Conservation (phyloP, 2,888 invertebrate species). For the Thereva nobilitata region DNA sequence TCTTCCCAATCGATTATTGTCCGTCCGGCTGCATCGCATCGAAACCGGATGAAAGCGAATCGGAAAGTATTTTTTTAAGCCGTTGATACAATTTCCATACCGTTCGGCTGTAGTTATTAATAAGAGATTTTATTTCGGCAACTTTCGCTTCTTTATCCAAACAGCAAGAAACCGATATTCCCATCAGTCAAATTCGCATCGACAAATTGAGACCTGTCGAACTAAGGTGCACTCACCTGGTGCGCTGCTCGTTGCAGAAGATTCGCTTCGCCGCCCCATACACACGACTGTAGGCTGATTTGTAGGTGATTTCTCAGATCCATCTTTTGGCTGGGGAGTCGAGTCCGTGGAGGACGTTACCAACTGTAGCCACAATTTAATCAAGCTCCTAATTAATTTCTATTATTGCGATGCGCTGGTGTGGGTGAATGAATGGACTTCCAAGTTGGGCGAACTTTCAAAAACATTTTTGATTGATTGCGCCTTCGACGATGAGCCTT, state of each 20-base stretch:
- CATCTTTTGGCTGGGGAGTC: neutral
- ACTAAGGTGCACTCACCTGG: slow-evolving; percentile 13
- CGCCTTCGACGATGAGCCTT: slow-evolving; percentile 12
- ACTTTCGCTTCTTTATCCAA: slow-evolving; percentile 20
- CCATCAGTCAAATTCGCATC: slow-evolving; percentile 31
- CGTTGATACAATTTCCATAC: no score
- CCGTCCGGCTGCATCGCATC: no score
- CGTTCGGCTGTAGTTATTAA: slow-evolving; percentile 5
- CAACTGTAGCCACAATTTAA: slow-evolving; percentile 25
- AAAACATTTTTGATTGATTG: slow-evolving; percentile 31
- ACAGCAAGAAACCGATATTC: slow-evolving; percentile 20
- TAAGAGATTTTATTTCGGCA: neutral
- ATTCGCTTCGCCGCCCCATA: no score
- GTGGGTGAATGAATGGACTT: slow-evolving; percentile 29
- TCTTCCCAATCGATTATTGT: no score
- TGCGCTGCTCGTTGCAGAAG: slow-evolving; percentile 6
- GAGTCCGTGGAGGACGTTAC: slow-evolving; percentile 13
- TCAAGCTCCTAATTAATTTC: slow-evolving; percentile 32
- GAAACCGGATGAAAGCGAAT: no score
- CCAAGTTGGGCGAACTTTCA: slow-evolving; percentile 26
- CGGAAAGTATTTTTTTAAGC: no score
- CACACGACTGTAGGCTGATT: slow-evolving; percentile 5
- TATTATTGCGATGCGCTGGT: slow-evolving; percentile 16
- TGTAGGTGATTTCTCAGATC: slow-evolving; percentile 4
- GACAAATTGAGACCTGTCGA: slow-evolving; percentile 29